Base-by-base conservation (phyloP, 2,888 invertebrate genomes). In the Falcaria lacertinaria region DNA sequence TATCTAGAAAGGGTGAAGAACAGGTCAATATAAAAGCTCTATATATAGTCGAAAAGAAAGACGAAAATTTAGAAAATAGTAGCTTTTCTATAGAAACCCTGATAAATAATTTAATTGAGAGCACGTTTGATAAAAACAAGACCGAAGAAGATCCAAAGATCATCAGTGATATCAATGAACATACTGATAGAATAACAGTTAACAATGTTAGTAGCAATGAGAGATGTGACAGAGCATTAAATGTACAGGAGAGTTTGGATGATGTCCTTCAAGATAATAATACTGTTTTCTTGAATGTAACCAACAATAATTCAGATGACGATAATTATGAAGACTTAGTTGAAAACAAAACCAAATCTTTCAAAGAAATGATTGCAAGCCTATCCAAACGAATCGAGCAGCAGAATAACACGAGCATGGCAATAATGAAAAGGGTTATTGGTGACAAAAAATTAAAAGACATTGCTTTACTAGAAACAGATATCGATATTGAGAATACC, bases 341-440 rank as follows among this genome's bases (percentile, higher is more conserved):
- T 39, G 43, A 50, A 7, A 57, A 54, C 15, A 59, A 45, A 16
- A 63, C 62, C 6, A 56, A 55, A 14, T 52, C 56, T 4, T 50
- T 69, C 11, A 65, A 53, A 33, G 60, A 76, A 35, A 66, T 75
- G 59, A 83, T 83, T 7, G 61, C 62, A 13, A 63, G 50, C 15
- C 41, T 83, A 33, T 69, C 80, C 0, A 74, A 77, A 36, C 57
- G 66, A 43, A 84, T 83, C 42, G 81, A 84, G 2, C 60, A 57
- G 45, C 74, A 77, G 41, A 83, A 82, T 48, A 78, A 81, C 39
- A 70, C 69, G 0, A 81, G 71, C 36, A 54, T 80, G 47, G 71
- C 79, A 54, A 62, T 75, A 34, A 69, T 75, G 42, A 67, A 64
- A 45, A 54, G 57, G 17, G 39, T 66, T 33, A 48, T 64, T 13